Evolutionary conservation across 92 coral and sea anemone species (phyloP).

Genomic region (Actinostola sp.): DNA sequence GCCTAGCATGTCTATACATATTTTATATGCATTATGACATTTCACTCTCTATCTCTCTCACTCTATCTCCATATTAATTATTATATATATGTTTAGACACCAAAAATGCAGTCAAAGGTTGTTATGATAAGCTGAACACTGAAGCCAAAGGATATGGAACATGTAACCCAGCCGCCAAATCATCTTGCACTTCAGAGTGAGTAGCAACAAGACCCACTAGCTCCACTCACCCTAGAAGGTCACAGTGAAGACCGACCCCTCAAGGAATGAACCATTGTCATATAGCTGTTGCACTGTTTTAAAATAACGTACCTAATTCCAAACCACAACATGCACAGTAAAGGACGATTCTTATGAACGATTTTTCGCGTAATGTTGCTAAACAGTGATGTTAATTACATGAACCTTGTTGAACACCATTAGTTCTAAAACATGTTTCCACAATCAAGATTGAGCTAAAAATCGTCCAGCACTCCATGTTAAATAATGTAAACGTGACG

Average conservation of each 20-base stretch:
- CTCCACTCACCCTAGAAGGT: neutral
- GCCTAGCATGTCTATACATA: neutral
- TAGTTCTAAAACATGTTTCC: too few relatives aligned
- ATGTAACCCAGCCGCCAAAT: constrained; percentile 46
- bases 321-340: too few relatives aligned
- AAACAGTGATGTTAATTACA: too few relatives aligned
- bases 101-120: constrained; percentile 48
- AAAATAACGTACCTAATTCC: too few relatives aligned
- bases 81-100: constrained; percentile 39
- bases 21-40: neutral
- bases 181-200: constrained; percentile 56
- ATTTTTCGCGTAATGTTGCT: too few relatives aligned
- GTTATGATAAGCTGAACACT: constrained; percentile 75
- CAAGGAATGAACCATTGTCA: too few relatives aligned
- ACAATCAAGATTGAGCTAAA: too few relatives aligned
- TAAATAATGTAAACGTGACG: too few relatives aligned
- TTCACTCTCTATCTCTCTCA: neutral
- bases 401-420: too few relatives aligned
- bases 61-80: neutral
- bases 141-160: constrained; percentile 75
- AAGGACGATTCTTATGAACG: too few relatives aligned
- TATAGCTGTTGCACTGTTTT: neutral
- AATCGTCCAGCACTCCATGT: too few relatives aligned
- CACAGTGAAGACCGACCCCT: too few relatives aligned
- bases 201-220: neutral